A percentile compares a stretch with the other conserved stretches of the same genome.
phyloP scores from a whole-genome alignment of 2,113 vertebrate genomes.

The Poecile atricapillus region DNA sequence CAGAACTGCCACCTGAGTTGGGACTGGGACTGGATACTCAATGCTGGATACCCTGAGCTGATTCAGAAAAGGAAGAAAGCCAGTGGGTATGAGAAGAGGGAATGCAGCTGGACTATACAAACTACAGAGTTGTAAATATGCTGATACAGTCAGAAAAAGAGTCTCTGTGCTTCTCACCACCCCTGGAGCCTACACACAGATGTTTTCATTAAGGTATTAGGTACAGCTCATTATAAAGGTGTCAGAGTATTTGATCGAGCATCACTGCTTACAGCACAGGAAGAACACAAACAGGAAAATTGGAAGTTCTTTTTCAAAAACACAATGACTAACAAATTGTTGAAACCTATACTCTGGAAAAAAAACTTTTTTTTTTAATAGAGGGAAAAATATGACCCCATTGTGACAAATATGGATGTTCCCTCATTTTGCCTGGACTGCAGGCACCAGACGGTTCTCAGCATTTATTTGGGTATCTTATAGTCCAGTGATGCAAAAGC shows the following conservation, averaged over 20 bases:
- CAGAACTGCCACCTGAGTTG: background rate
- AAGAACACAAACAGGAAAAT: background rate
- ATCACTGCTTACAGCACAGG: background rate
- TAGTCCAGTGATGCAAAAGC: background rate
- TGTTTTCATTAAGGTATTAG: background rate
- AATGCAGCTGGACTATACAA: background rate
- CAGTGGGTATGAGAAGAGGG: background rate
- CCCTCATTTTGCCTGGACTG: background rate
- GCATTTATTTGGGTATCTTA: background rate
- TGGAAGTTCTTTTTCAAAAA: background rate
- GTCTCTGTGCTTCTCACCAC: background rate
- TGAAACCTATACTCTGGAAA: background rate
- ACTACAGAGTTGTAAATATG: background rate
- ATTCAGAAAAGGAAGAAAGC: background rate
- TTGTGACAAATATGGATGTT: background rate
- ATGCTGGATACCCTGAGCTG: background rate
- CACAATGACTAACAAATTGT: background rate
- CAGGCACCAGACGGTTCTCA: background rate
- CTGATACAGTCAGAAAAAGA: background rate
- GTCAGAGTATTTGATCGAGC: background rate
- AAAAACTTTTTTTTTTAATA: background rate
- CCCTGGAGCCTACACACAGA: background rate
- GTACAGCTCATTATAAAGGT: background rate
- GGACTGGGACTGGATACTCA: background rate
- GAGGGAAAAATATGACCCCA: background rate